These are phyloP conservation scores for Holcopasites calliopsidis DNA, from an alignment of 1,140 invertebrate species.

Conservation along the genomic window DNA sequence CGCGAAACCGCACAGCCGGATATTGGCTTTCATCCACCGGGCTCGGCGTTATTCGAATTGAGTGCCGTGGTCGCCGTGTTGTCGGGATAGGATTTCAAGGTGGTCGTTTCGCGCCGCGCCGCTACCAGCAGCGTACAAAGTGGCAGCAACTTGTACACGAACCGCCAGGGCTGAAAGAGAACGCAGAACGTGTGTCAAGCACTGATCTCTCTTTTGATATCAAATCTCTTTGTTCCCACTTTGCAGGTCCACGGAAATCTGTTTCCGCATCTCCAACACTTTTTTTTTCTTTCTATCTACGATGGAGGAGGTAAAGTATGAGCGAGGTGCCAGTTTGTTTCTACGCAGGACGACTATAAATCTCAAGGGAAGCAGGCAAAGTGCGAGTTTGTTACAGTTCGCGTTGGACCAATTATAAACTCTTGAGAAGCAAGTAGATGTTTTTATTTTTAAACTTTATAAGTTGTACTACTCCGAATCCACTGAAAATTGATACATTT, in stretches of 20 bases:
- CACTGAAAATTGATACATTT: too few relatives aligned
- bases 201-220: conserved; percentile 2
- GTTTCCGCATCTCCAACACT: too few relatives aligned
- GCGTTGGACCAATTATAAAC: not conserved
- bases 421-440: not conserved
- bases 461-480: too few relatives aligned
- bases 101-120: not conserved
- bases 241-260: too few relatives aligned
- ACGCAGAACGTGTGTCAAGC: not conserved
- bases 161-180: not conserved
- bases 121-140: not conserved
- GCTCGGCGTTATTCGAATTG: conserved; percentile 14
- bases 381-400: conserved; percentile 5
- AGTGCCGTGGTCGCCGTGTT: not conserved
- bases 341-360: not conserved
- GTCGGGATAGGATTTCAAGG: conserved; percentile 11
- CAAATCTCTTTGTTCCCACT: not conserved
- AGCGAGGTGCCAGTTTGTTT: not conserved
- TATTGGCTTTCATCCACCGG: not conserved
- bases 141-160: conserved; percentile 7
- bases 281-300: not conserved
- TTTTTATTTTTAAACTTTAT: too few relatives aligned
- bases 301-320: not conserved
- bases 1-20: not conserved
- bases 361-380: not conserved